Evolutionary conservation across 2,113 vertebrate species (phyloP), one percentile per base, ranked within the genome.

Genomic region (Proteles cristata): DNA sequence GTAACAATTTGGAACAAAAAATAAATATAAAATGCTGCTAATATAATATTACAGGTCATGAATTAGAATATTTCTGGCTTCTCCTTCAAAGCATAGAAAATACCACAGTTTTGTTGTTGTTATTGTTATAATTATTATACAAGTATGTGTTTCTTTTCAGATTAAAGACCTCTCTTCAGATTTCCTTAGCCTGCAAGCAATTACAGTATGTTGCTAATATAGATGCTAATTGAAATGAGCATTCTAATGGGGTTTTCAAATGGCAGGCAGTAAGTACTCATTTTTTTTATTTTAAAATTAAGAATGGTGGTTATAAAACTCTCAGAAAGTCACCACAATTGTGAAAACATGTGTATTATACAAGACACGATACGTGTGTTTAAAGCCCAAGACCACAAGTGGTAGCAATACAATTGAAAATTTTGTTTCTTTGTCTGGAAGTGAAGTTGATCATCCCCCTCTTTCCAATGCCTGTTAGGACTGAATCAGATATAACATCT

Each of bases 71-170:
- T 39, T 10, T 74, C 86, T 95, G 68, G 19, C 61, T 15, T 68
- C 11, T 73, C 17, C 71, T 53, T 86, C 43, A 63, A 86, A 93
- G 23, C 12, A 66, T 79, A 33, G 48, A 33, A 89, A 93, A 33
- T 66, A 21, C 53, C 45, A 74, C n/a, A 63, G n/a, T 84, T 86
- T 90, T 84, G 11, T 61, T 92, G 21, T 39, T 91, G 48, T 90
- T 77, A 63, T 80, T 93, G 33, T 82, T 69, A 25, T 96, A 61
- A 21, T 43, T 91, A 55, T 90, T 81, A 66, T 65, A 15, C 33
- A 74, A 69, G 50, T 82, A 58, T 43, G 3, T 11, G 92, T 87
- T 90, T 96, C 45, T 77, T 91, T 94, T 89, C 26, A 92, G 26
- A 93, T 87, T 73, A 93, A 97, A 92, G 35, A 79, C 5, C 7